Evolutionary conservation across 2,113 vertebrate species (phyloP).

Genomic region (Ptilonorhynchus violaceus): DNA sequence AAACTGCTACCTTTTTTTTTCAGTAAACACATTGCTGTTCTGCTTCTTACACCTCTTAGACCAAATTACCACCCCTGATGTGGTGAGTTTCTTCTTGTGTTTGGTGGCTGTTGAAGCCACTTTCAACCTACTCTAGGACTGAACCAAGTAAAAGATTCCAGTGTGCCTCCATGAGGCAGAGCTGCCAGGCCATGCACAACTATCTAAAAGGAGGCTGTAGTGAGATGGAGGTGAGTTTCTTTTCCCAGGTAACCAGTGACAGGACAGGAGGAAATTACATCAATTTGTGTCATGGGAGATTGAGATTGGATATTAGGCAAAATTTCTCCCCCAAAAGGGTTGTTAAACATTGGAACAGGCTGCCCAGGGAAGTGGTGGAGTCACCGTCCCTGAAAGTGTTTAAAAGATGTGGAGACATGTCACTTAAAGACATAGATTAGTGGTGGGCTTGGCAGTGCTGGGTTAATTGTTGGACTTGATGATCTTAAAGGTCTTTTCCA

Average conservation of each 20-base stretch:
- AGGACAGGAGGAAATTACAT: background rate
- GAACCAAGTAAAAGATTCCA: background rate
- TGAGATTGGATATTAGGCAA: background rate
- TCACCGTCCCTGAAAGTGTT: background rate
- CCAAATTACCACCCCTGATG: background rate
- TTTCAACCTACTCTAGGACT: background rate
- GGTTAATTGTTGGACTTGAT: background rate
- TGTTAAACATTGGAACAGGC: background rate
- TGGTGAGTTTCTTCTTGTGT: background rate
- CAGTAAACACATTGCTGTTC: background rate
- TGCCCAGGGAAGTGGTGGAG: background rate
- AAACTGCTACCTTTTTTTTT: background rate
- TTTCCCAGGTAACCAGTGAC: background rate
- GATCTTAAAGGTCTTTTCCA: background rate
- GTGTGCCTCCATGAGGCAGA: background rate
- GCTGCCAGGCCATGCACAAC: background rate
- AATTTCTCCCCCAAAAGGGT: background rate
- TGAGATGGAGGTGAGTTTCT: background rate
- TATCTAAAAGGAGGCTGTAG: background rate
- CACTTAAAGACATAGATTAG: background rate
- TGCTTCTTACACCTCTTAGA: background rate
- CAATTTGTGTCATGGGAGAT: background rate
- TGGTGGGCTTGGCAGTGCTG: background rate
- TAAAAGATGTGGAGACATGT: accelerated
- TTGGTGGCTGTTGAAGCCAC: background rate